A percentile compares a stretch with the other conserved stretches of the same genome.
phyloP scores from a whole-genome alignment of 2,797 vertebrate species.

The Pseudomugil tenellus region DNA sequence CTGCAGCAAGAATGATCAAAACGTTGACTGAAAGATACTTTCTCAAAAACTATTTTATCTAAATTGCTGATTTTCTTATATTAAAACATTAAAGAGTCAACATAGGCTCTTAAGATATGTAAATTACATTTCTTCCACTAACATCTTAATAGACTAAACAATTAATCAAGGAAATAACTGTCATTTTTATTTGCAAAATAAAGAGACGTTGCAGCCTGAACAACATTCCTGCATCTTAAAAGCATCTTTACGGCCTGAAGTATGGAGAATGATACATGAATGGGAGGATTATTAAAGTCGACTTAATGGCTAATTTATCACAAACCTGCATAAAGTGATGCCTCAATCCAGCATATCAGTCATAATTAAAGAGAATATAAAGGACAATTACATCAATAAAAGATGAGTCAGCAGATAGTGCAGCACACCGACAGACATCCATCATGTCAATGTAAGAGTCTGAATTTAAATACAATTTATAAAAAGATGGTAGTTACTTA shows the following conservation, averaged over 20 bases:
- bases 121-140: neutral
- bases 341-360: neutral
- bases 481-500: constrained; percentile 14
- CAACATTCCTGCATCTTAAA: constrained; percentile 4
- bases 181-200: neutral
- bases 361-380: constrained; percentile 24
- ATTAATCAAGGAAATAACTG: neutral
- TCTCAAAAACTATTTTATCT: neutral
- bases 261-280: neutral
- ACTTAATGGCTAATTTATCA: neutral
- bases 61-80: too few species aligned
- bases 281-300: neutral
- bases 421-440: constrained; percentile 42
- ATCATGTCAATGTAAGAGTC: constrained; percentile 41
- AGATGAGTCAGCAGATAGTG: constrained; percentile 40
- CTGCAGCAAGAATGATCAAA: neutral
- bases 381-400: constrained; percentile 38
- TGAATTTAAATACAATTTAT: constrained; percentile 46
- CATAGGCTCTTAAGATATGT: neutral
- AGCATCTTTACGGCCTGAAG: constrained; percentile 11
- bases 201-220: neutral
- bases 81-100: too few species aligned
- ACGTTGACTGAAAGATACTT: neutral
- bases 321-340: neutral
- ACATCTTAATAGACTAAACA: neutral